Base-by-base conservation (phyloP, 2,888 invertebrate species). In the Lissocephala sabroskyi region DNA sequence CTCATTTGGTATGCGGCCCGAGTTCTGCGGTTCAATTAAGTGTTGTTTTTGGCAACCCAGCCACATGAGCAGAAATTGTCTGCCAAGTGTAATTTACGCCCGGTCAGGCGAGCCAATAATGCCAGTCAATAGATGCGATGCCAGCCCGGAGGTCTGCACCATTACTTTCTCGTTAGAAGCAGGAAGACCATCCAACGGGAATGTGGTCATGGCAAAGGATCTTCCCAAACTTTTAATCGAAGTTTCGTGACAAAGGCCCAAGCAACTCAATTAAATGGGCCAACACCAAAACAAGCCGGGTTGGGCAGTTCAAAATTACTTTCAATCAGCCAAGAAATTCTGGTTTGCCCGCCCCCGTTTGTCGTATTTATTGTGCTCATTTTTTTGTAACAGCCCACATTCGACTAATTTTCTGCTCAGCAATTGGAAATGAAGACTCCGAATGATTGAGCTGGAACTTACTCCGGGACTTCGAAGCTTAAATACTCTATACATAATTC, bases 11-110 rank as follows among this genome's bases (percentile, higher is more conserved):
- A 73, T 73, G 64, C 71, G 56, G 40, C 44, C 35, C 62, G 64
- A 62, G 64, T 70, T 51, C 45, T 74, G 78, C 41, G 78, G 71
- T 70, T 77, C 78, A 73, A 73, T 77, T 73, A 77, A 74, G 75
- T 73, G 78, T 63, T 71, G 61, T 28, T 64, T 71, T 67, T 67
- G 55, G 46, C 56, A 56, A 64, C 53, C 62, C 47, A 36, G 28
- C 44, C 35, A 48, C 41, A 48, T 29, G 33, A 18, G 39, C 18
- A 17, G 10, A 36, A 14, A 35, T 44, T 35, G 59, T 49, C 51
- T 65, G 57, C 50, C 42, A 57, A 73, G 62, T 53, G 68, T 70
- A 73, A 70, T 70, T 76, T 73, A 62, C 68, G 62, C 65, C 54
- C 54, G 52, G 39, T 30, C 14, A 16, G 53, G 36, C 51, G 28